Conservation (phyloP, 2,113 vertebrate species). For the Hepsetus odoe region DNA sequence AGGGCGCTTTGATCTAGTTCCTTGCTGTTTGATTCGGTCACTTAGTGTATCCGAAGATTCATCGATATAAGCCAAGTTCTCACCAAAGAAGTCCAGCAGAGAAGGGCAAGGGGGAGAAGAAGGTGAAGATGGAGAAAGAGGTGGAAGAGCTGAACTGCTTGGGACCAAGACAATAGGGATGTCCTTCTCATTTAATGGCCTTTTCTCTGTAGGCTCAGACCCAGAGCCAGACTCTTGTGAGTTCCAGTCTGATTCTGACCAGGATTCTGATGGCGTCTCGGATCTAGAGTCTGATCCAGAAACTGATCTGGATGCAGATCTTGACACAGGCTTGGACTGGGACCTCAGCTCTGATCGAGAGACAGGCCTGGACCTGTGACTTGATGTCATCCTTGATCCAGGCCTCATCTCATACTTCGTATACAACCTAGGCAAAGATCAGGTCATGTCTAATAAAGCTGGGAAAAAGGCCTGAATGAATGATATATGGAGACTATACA, state of each 20-base stretch:
- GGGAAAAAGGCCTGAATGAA: too few relatives aligned
- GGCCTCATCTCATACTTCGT: constrained; percentile 53
- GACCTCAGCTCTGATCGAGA: constrained; percentile 59
- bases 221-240: constrained; percentile 39
- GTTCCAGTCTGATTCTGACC: constrained; percentile 54
- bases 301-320: constrained; percentile 63
- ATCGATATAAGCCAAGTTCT: constrained; percentile 88
- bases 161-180: constrained; percentile 5
- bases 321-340: constrained; percentile 53
- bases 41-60: constrained; percentile 88
- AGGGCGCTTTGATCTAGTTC: constrained; percentile 28
- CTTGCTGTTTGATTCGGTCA: constrained; percentile 64
- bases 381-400: constrained; percentile 59
- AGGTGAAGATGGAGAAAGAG: constrained; percentile 6
- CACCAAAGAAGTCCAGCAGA: constrained; percentile 82
- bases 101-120: constrained; percentile 48
- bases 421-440: constrained; percentile 52
- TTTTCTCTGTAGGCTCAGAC: constrained; percentile 4
- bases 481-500: too few relatives aligned
- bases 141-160: constrained; percentile 14
- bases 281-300: constrained; percentile 47
- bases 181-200: constrained; percentile 38
- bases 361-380: constrained; percentile 38
- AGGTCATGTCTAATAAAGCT: too few relatives aligned
- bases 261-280: constrained; percentile 43